Conservation (phyloP, 1,140 invertebrate species). For the Euwallacea fornicatus region DNA sequence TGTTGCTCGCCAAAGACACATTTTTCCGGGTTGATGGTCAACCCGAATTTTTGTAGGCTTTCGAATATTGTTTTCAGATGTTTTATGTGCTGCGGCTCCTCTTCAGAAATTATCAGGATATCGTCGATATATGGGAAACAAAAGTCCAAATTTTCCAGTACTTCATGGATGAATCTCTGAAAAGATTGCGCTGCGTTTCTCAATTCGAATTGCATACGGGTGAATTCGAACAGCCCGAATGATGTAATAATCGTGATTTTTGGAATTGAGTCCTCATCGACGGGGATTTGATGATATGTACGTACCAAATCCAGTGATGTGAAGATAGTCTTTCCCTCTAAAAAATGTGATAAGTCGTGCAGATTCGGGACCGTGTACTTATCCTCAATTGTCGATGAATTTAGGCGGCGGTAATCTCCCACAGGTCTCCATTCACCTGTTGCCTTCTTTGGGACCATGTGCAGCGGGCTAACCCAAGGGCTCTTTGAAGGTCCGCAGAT, state of each 20-base stretch:
- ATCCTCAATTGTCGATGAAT: background rate
- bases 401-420: constrained; percentile 2
- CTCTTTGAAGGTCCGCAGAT: background rate
- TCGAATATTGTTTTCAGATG: background rate
- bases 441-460: background rate
- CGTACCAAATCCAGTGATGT: constrained; percentile 53
- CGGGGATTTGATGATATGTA: constrained; percentile 55
- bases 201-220: background rate
- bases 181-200: background rate
- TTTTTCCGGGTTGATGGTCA: background rate
- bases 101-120: background rate
- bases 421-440: constrained; percentile 3
- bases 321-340: constrained; percentile 49
- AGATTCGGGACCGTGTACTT: background rate
- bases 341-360: background rate
- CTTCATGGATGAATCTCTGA: background rate
- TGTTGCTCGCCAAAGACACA: background rate
- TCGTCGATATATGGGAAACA: background rate
- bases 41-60: background rate
- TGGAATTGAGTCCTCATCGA: constrained; percentile 41
- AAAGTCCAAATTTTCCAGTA: background rate
- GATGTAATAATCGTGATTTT: constrained; percentile 41
- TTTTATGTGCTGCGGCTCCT: background rate
- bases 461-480: background rate
- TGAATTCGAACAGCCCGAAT: constrained; percentile 50